Conservation (phyloP, 2,888 invertebrate genomes). For the Sepiola atlantica region DNA sequence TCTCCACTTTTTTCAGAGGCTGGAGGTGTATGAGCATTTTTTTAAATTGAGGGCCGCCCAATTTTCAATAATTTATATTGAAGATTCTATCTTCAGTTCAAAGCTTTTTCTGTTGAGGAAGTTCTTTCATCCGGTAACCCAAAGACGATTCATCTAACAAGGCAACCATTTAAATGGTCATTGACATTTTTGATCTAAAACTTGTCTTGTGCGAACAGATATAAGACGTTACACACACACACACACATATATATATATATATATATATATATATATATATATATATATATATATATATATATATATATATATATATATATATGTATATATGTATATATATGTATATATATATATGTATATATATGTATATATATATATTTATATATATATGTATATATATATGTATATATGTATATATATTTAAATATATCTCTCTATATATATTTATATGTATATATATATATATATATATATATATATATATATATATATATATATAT, state of each 20-base stretch:
- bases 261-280: constrained; percentile 39
- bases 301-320: background rate
- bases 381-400: background rate
- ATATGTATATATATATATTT: background rate
- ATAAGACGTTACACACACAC: background rate
- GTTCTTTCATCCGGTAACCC: background rate
- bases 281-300: background rate
- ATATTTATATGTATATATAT: background rate
- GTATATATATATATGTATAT: background rate
- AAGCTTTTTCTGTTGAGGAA: background rate
- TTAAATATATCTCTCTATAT: background rate
- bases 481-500: background rate
- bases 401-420: background rate
- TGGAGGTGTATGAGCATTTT: too few relatives aligned
- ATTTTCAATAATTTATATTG: background rate
- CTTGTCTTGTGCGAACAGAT: background rate
- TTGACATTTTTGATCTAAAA: background rate
- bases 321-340: background rate
- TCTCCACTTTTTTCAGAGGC: too few relatives aligned
- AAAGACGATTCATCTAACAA: background rate
- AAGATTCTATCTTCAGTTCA: background rate
- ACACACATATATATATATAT: constrained; percentile 33
- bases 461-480: constrained; percentile 32
- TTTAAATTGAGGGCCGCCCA: background rate
- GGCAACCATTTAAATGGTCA: background rate